Percentiles rank a stretch among this genome's conserved stretches.
phyloP scores from a whole-genome alignment of 2,113 vertebrate genomes.

The Nymphicus hollandicus region DNA sequence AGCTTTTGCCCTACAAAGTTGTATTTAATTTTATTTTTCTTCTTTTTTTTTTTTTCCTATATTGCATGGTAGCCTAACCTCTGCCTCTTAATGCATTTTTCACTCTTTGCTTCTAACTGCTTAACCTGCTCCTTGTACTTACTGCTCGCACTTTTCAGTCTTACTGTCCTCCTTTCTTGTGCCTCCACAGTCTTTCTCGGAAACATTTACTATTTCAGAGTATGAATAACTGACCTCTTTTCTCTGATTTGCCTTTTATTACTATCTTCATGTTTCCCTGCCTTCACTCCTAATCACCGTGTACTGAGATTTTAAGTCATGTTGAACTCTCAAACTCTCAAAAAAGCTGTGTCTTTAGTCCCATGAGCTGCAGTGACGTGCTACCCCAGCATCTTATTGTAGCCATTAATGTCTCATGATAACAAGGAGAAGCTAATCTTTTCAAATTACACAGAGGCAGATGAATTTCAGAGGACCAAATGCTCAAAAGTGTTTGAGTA shows the following conservation, averaged over 20 bases:
- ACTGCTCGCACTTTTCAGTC: not conserved
- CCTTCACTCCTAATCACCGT: not conserved
- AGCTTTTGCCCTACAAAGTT: not conserved
- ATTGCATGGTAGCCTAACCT: not conserved
- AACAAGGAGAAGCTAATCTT: not conserved
- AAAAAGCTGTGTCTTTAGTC: not conserved
- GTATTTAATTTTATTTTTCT: not conserved
- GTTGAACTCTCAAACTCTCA: not conserved
- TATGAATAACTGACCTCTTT: not conserved
- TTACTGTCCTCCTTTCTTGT: not conserved
- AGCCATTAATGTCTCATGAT: not conserved
- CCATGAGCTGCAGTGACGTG: not conserved
- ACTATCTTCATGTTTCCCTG: not conserved
- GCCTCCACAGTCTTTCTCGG: not conserved
- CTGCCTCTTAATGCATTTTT: not conserved
- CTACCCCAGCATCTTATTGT: not conserved
- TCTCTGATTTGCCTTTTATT: not conserved
- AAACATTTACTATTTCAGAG: not conserved
- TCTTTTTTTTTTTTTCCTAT: not conserved
- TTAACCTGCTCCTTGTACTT: not conserved
- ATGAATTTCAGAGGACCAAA: not conserved
- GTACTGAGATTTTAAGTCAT: not conserved
- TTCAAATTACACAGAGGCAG: not conserved
- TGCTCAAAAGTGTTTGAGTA: not conserved
- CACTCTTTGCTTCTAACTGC: not conserved